These are phyloP conservation scores for Cantharis flavilabris DNA, from an alignment of 2,888 invertebrate species.

Conservation along the genomic window DNA sequence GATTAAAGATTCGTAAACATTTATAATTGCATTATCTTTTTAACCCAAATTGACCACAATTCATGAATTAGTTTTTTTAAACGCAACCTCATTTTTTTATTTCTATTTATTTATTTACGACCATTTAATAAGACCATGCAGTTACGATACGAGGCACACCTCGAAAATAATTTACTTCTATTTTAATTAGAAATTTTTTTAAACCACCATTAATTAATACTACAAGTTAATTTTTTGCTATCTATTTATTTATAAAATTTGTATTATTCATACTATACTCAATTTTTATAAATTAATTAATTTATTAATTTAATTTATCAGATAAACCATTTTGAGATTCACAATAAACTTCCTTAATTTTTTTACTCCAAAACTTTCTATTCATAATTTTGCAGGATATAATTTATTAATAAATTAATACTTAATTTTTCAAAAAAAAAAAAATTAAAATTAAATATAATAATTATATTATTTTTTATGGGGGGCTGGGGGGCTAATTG, in stretches of 20 bases:
- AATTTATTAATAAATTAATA: too few species aligned
- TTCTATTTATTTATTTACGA: neutral
- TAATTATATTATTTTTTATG: too few species aligned
- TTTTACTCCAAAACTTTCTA: too few species aligned
- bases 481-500: too few species aligned
- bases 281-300: too few species aligned
- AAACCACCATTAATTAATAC: neutral
- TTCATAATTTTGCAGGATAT: too few species aligned
- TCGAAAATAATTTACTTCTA: neutral
- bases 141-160: neutral
- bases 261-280: too few species aligned
- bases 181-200: neutral
- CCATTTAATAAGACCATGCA: neutral
- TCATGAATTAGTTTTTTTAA: neutral
- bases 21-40: neutral
- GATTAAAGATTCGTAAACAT: slow-evolving; percentile 8
- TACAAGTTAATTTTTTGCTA: neutral
- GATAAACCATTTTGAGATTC: too few species aligned
- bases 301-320: too few species aligned
- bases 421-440: too few species aligned
- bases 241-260: neutral
- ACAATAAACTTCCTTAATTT: too few species aligned
- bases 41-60: neutral
- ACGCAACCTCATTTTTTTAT: neutral
- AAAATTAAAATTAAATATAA: too few species aligned